Percentiles rank a stretch among this genome's conserved stretches.
Conservation (phyloP, 2,888 invertebrate genomes). For the Sycophila texana region DNA sequence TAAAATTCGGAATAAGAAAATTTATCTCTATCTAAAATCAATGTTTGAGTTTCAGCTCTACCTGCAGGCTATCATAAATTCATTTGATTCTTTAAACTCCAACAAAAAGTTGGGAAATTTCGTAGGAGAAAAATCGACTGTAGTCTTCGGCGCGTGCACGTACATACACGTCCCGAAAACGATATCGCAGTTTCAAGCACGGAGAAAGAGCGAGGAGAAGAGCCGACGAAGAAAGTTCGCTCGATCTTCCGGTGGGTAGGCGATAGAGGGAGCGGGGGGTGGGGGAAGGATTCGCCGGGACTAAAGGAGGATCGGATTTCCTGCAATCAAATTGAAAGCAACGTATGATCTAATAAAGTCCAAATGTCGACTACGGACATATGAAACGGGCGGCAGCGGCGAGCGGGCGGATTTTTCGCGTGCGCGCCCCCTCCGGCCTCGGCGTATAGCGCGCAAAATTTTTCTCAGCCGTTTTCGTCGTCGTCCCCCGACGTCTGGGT, state of each 20-base stretch:
- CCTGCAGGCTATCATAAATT: no score
- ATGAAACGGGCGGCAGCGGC: constrained; percentile 18
- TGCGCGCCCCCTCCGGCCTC: background rate
- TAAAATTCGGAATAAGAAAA: no score
- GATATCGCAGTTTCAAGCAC: constrained; percentile 6
- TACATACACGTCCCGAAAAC: background rate
- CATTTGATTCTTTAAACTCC: no score
- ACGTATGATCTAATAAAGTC: constrained; percentile 66
- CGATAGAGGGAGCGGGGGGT: background rate
- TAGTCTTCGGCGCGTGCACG: constrained; percentile 12
- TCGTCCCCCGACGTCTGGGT: no score
- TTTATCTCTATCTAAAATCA: no score
- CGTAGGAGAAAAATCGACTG: constrained; percentile 8
- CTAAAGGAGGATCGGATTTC: constrained; percentile 62
- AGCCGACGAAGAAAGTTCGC: background rate
- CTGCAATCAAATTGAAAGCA: constrained; percentile 66
- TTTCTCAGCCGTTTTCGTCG: background rate
- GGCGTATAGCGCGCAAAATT: constrained; percentile 13
- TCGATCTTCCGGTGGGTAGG: no score
- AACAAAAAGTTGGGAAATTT: no score
- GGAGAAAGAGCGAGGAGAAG: background rate
- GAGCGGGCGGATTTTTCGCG: constrained; percentile 23
- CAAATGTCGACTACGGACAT: constrained; percentile 36
- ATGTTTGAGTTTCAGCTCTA: no score
- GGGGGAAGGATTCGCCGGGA: constrained; percentile 45